phyloP scores from a whole-genome alignment of 2,888 invertebrate genomes.

The Tetramorium bicarinatum region DNA sequence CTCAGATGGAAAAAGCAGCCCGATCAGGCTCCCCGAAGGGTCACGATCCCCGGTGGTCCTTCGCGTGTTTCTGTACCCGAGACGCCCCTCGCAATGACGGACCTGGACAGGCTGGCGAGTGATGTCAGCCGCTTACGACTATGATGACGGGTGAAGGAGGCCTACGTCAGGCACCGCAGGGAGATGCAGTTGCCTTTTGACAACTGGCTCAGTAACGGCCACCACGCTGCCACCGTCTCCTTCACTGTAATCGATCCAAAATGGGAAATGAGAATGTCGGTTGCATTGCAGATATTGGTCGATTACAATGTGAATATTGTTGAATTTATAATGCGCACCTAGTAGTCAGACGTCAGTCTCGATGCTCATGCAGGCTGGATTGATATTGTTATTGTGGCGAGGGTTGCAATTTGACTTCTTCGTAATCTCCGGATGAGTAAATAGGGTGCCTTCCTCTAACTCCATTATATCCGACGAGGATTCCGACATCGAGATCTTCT shows the following conservation, averaged over 20 bases:
- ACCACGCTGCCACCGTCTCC: constrained; percentile 88
- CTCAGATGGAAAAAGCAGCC: constrained; percentile 42
- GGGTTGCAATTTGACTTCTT: constrained; percentile 92
- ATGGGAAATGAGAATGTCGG: background rate
- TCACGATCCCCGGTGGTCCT: constrained; percentile 32
- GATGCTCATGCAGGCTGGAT: constrained; percentile 93
- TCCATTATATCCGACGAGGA: constrained; percentile 97
- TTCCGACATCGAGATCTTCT: constrained; percentile 95
- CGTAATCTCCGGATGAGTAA: constrained; percentile 89
- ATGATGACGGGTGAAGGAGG: constrained; percentile 80
- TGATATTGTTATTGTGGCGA: constrained; percentile 92
- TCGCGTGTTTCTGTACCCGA: constrained; percentile 61
- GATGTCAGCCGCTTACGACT: constrained; percentile 62
- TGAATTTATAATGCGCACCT: constrained; percentile 87
- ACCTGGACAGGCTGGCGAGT: constrained; percentile 69
- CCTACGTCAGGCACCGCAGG: constrained; percentile 85
- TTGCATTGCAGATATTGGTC: background rate
- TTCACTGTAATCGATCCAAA: constrained; percentile 87
- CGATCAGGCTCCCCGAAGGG: constrained; percentile 11
- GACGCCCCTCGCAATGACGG: constrained; percentile 74
- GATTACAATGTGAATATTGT: background rate
- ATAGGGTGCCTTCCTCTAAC: constrained; percentile 94
- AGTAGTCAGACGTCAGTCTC: constrained; percentile 99
- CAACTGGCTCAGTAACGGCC: constrained; percentile 82
- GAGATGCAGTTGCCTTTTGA: constrained; percentile 81